These are phyloP conservation scores for Colius striatus DNA, from an alignment of 2,113 vertebrate species.

Conservation along the genomic window DNA sequence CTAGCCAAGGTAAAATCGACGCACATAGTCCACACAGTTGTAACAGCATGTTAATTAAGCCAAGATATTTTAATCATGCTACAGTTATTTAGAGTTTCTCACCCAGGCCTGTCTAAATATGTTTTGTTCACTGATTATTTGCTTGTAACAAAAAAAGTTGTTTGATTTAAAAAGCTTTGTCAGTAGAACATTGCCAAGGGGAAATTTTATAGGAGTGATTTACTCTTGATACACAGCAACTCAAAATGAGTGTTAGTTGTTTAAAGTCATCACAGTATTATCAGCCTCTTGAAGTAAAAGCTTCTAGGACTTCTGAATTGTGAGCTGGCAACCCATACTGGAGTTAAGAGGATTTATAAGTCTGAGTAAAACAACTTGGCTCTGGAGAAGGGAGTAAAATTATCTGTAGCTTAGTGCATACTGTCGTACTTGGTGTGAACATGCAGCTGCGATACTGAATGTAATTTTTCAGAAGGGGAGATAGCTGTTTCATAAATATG, in stretches of 20 bases:
- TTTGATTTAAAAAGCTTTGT: background rate
- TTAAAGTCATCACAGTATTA: background rate
- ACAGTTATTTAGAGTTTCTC: background rate
- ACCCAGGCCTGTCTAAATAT: background rate
- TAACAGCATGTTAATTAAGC: background rate
- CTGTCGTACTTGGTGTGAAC: background rate
- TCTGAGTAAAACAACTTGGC: background rate
- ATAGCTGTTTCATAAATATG: background rate
- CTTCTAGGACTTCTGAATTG: background rate
- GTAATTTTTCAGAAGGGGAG: background rate
- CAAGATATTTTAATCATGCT: background rate
- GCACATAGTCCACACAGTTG: background rate
- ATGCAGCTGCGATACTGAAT: background rate
- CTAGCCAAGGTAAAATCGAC: background rate
- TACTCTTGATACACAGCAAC: background rate
- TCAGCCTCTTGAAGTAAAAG: background rate
- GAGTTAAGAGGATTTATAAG: background rate
- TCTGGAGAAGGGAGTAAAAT: background rate
- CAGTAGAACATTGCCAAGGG: background rate
- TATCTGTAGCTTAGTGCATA: background rate
- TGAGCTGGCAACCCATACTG: background rate
- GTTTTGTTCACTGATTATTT: background rate
- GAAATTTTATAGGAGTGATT: background rate
- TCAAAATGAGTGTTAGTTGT: background rate
- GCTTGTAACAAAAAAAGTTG: background rate